Evolutionary conservation across 2,113 vertebrate genomes (phyloP).

Genomic region (Dasypus novemcinctus): DNA sequence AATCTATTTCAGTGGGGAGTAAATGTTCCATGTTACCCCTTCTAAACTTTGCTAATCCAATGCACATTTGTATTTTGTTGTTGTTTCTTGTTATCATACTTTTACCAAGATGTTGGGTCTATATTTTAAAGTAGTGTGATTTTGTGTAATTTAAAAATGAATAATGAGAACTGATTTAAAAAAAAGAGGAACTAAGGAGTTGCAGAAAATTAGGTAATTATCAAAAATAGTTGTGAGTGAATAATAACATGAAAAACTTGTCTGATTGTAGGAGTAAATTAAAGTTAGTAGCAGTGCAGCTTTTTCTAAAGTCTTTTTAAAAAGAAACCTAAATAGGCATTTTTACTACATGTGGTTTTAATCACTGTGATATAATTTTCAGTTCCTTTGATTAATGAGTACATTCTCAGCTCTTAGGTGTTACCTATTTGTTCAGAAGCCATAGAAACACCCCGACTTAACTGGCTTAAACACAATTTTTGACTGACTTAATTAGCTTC

Average conservation of each 20-base stretch:
- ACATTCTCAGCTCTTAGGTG: conserved; percentile 71
- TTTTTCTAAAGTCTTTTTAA: conserved; percentile 61
- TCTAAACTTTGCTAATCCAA: not conserved
- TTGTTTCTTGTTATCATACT: not conserved
- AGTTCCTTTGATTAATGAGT: conserved; percentile 75
- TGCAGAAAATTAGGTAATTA: conserved; percentile 49
- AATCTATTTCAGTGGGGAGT: not conserved
- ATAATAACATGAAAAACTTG: conserved; percentile 41
- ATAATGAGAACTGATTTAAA: not conserved
- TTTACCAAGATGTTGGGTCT: not conserved
- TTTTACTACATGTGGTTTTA: conserved; percentile 68
- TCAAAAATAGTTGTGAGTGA: conserved; percentile 6
- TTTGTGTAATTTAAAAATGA: not conserved
- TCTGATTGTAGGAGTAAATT: conserved; percentile 25
- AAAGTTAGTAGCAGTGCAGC: conserved; percentile 13
- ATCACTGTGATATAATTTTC: conserved; percentile 69
- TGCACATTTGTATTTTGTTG: not conserved
- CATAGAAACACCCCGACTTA: conserved; percentile 77
- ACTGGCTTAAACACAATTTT: conserved; percentile 81
- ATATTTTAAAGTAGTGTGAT: not conserved
- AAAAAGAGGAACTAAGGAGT: not conserved
- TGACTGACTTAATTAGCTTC: conserved; percentile 83
- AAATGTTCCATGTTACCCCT: not conserved
- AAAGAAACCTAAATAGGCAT: conserved; percentile 46
- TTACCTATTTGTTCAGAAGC: conserved; percentile 78